Evolutionary conservation across 2,113 vertebrate genomes (phyloP).

Genomic region (Desmodus rotundus): DNA sequence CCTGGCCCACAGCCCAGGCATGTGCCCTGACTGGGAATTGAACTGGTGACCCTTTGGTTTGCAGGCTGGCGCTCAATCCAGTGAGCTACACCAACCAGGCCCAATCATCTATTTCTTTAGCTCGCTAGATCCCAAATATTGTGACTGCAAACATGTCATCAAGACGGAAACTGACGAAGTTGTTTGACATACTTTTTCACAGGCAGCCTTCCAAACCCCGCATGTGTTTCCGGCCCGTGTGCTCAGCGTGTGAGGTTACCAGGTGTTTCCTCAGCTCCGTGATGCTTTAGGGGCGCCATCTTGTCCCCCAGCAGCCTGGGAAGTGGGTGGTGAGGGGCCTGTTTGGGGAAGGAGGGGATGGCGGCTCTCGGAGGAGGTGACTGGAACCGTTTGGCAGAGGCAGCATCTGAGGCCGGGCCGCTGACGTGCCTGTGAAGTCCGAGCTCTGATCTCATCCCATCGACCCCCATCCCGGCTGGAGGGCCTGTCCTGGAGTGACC

Average conservation of each 20-base stretch:
- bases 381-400: too few relatives aligned
- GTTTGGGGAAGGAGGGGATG: background rate
- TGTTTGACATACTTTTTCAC: background rate
- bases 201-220: rapidly evolving
- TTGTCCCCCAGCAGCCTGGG: background rate
- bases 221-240: rapidly evolving
- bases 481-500: background rate
- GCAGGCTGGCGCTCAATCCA: too few relatives aligned
- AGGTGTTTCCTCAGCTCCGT: rapidly evolving
- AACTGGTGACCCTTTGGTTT: too few relatives aligned
- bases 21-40: too few relatives aligned
- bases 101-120: background rate
- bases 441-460: background rate
- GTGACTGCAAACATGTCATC: background rate
- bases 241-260: background rate
- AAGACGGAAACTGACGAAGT: background rate
- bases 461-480: background rate
- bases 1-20: too few relatives aligned
- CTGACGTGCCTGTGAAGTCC: rapidly evolving
- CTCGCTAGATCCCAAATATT: background rate
- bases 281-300: rapidly evolving
- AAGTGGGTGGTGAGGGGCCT: rapidly evolving
- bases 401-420: background rate
- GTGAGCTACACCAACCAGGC: too few relatives aligned
- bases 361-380: background rate